Percentiles rank a stretch among this genome's conserved stretches.
phyloP scores from a whole-genome alignment of 2,888 invertebrate genomes.

The Orthonevra nobilis region DNA sequence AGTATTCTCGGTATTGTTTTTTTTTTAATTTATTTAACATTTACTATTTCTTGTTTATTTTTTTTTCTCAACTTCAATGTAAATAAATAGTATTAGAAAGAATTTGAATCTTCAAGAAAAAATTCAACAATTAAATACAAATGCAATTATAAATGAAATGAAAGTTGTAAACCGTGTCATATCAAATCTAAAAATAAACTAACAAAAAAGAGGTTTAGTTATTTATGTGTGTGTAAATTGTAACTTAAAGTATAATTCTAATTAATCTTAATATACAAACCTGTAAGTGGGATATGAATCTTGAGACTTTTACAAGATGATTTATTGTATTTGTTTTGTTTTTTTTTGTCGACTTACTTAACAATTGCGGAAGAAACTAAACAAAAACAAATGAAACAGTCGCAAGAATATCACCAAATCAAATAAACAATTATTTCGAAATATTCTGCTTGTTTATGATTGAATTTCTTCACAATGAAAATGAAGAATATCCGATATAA shows the following conservation, averaged over 20 bases:
- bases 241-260: slow-evolving; percentile 29
- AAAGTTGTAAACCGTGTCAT: slow-evolving; percentile 47
- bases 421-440: slow-evolving; percentile 13
- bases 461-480: too few relatives aligned
- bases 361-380: not conserved
- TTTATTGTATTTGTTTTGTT: slow-evolving; percentile 15
- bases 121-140: not conserved
- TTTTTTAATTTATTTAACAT: slow-evolving; percentile 2
- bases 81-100: too few relatives aligned
- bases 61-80: slow-evolving; percentile 44
- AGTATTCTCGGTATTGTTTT: slow-evolving; percentile 27
- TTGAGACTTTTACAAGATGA: too few relatives aligned
- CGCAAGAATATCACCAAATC: slow-evolving; percentile 12
- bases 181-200: slow-evolving; percentile 23
- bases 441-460: too few relatives aligned
- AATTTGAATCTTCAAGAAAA: too few relatives aligned
- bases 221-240: slow-evolving; percentile 46
- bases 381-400: not conserved
- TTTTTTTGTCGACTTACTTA: slow-evolving; percentile 20
- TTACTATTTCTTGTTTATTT: too few relatives aligned
- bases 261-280: slow-evolving; percentile 19
- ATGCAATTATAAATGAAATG: slow-evolving; percentile 17
- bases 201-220: slow-evolving; percentile 1
- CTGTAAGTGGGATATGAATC: too few relatives aligned
- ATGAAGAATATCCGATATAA: too few relatives aligned